Base-by-base conservation (phyloP, 2,797 vertebrate genomes). In the Falco biarmicus region DNA sequence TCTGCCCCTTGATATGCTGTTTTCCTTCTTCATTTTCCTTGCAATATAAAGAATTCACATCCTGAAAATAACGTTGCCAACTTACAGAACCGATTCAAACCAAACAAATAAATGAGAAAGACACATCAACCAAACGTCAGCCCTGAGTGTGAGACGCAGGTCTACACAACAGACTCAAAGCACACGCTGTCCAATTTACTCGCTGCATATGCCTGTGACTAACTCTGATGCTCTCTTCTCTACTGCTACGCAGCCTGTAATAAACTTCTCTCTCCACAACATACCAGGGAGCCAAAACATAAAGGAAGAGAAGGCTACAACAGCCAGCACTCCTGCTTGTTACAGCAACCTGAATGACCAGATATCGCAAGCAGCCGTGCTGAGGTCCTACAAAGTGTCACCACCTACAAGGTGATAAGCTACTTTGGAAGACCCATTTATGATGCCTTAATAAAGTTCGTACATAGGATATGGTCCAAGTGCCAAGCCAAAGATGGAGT, bases 201-300 rank as follows among this genome's bases (percentile, higher is more conserved):
- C 4, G 0, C 56, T n/a, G 25, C 0, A 19, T 0, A 47, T 3
- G 5, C 53, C 64, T 1, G 1, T 5, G 43, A 76, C 47, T 57
- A 29, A 60, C 53, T 69, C 16, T 1, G 2, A 37, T 0, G 2
- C 13, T 50, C 28, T 60, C 77, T 53, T 28, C 74, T 54, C 54
- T 61, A 4, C 51, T 54, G 5, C 26, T 47, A 5, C 5, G 7
- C 18, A 57, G n/a, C 12, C 41, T 53, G 28, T 43, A 41, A 56
- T 13, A 71, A 77, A 70, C 26, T 51, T 28, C 41, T 9, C 10
- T 3, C 66, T 93, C 32, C 8, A 5, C 63, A 45, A 51, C n/a
- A 25, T 12, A 29, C 28, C 10, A 6, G 22, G 63, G 26, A 89
- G 28, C 19, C 34, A 80, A 50, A 60, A 56, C 1, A 13, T 20